Evolutionary conservation across 2,888 invertebrate species (phyloP), one percentile per base, ranked within the genome.

Genomic region (Drosophila tanythrix): DNA sequence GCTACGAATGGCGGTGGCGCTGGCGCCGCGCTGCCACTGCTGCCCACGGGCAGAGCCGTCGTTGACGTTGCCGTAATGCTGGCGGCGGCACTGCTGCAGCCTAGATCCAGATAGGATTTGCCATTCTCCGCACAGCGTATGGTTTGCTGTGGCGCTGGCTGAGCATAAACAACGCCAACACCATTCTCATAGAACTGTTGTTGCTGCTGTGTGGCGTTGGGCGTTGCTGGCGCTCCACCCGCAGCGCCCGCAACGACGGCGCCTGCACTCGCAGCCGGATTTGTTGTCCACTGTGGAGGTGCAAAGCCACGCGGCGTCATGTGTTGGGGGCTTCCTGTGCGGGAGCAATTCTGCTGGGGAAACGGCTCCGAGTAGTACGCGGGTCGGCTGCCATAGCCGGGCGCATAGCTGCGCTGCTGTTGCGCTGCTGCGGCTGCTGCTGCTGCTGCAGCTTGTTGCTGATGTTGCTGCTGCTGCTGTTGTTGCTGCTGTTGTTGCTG

Each of bases 61-160:
- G 65, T 43, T 33, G 60, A 75, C 63, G 66, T 65, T n/a, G 80
- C 76, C 52, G 90, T 15, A 31, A 43, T 57, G 57, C 57, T 81
- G 29, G 90, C 82, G 33, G 95, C 95, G 18, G 74, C 68, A 60
- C 95, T 95, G 85, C 95, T 96, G 88, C 93, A 92, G 15, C 97
- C 97, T 78, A 97, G 94, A 94, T 97, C 97, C 92, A 97, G 94
- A 94, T 97, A 97, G 81, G 97, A 97, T 94, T 97, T 97, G 90
- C 97, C 97, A 93, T 97, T 97, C 93, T 97, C 97, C 88, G 97
- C 97, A 84, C 96, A 95, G 78, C 97, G 95, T 92, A 97, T 97
- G 91, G 97, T 97, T 93, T 97, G 97, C 93, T 96, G 96, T 90
- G 97, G 97, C 7, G 84, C 93, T 6, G 96, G 96, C 92, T 96